A percentile compares a stretch with the other conserved stretches of the same genome.
phyloP scores from a whole-genome alignment of 2,888 invertebrate genomes.

The Nephrocerus scutellatus region DNA sequence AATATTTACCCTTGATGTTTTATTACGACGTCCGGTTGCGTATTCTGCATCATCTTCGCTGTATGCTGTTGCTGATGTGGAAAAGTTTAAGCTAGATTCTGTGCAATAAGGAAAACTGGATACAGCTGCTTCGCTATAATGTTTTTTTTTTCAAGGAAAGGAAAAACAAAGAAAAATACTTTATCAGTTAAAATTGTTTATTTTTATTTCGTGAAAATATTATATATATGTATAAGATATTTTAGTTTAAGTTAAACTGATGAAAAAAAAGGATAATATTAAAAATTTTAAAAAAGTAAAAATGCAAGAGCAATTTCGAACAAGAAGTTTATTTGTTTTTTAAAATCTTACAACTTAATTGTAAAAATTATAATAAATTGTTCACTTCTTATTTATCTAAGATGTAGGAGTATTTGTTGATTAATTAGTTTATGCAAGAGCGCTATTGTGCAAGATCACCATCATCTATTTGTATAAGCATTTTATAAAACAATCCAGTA shows the following conservation, averaged over 20 bases:
- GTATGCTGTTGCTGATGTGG: conserved; percentile 54
- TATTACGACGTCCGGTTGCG: conserved; percentile 63
- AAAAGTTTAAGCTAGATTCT: conserved; percentile 57
- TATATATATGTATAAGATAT: too few species aligned
- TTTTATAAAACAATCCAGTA: too few species aligned
- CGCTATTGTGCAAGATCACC: too few species aligned
- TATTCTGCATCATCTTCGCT: conserved; percentile 71
- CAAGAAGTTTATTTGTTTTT: too few species aligned
- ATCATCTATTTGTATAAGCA: too few species aligned
- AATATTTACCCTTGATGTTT: conserved; percentile 59
- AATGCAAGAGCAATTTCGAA: too few species aligned
- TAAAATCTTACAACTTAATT: too few species aligned
- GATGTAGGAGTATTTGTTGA: too few species aligned
- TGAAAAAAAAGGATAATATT: conserved; percentile 1
- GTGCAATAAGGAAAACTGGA: conserved; percentile 49
- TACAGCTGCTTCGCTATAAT: conserved; percentile 47
- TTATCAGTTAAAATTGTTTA: conserved; percentile 6
- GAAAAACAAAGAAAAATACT: conserved; percentile 36
- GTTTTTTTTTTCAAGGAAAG: conserved; percentile 31
- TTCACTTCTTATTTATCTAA: too few species aligned
- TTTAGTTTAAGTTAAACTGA: conserved; percentile 31
- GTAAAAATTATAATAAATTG: too few species aligned
- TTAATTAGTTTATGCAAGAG: too few species aligned
- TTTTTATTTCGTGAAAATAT: too few species aligned
- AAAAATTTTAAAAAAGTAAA: conserved; percentile 12